Evolutionary conservation across 2,113 vertebrate species (phyloP), one percentile per base, ranked within the genome.

Genomic region (Origma solitaria): DNA sequence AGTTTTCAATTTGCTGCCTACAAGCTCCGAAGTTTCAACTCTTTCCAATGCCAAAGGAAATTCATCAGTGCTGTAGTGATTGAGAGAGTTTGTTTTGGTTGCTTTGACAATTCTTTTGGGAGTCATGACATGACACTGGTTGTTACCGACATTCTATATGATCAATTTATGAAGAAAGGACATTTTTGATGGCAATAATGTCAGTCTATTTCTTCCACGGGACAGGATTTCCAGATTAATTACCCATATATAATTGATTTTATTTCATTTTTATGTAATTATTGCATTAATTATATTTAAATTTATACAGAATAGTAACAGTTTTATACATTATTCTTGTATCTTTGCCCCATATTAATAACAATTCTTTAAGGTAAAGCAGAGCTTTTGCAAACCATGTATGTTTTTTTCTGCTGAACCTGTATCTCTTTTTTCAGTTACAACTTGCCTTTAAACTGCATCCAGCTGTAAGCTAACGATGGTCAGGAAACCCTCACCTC

Each of bases 161-260:
- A 16, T 95, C 70, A 98, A 69, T 62, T 97, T 95, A 62, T 45
- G n/a, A 92, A 98, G 73, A 33, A 92, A 93, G 18, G 84, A 51
- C 89, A 98, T 96, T 91, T 97, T 95, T 87, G 64, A 31, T 66
- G 97, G 97, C 85, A 98, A 76, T 30, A 88, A 84, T 25, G 42
- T 88, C 81, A 97, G 90, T 14, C 22, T 87, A 14, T 97, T 98
- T 95, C 89, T 92, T 94, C 96, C 91, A 57, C 98, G 82, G 30
- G 92, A 96, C 31, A 98, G 54, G 76, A 96, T 78, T 93, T 98
- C 96, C 88, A 98, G 89, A 54, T 95, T 81, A 53, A 79, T 72
- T 78, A 57, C n/a, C 14, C 71, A 85, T 49, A 61, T 96, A 91
- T 88, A 40, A 86, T 83, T 91, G 11, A 30, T 92, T 94, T 97